These are phyloP conservation scores for Tetragonula carbonaria DNA, from an alignment of 2,888 invertebrate genomes.

Conservation along the genomic window DNA sequence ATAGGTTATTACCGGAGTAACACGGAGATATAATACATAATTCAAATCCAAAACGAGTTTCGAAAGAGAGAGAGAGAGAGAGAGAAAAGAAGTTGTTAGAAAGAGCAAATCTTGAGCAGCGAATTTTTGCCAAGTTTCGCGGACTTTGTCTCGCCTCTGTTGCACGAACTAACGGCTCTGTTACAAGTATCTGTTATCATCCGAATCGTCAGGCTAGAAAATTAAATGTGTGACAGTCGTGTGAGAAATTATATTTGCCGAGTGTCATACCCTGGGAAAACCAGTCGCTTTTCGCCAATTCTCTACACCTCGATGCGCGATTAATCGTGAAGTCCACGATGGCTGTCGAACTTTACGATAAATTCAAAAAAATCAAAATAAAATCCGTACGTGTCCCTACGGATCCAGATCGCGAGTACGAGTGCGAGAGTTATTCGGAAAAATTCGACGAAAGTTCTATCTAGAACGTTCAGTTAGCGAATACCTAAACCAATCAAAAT, in stretches of 20 bases:
- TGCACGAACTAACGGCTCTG: not conserved
- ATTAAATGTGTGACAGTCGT: no score
- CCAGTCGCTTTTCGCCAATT: no score
- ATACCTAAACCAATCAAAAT: slow-evolving; percentile 26
- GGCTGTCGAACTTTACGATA: not conserved
- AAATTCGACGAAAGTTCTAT: slow-evolving; percentile 35
- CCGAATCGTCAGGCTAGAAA: not conserved
- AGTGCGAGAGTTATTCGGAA: not conserved
- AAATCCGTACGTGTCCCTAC: no score
- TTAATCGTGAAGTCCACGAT: not conserved
- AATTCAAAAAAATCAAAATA: not conserved
- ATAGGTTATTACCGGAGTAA: slow-evolving; percentile 28
- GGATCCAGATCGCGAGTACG: no score
- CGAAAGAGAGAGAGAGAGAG: no score
- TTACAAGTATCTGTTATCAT: not conserved
- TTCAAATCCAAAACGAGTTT: not conserved
- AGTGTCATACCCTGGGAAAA: no score
- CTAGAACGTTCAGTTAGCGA: not conserved
- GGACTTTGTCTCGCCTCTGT: not conserved
- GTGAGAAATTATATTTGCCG: no score
- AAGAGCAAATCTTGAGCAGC: not conserved
- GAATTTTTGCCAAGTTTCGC: slow-evolving; percentile 27
- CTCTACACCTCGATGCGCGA: no score
- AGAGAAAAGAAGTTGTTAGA: not conserved
- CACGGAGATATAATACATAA: slow-evolving; percentile 9